Percentiles rank a stretch among this genome's conserved stretches.
phyloP scores from a whole-genome alignment of 2,113 vertebrate genomes.

The Ageneiosus marmoratus region DNA sequence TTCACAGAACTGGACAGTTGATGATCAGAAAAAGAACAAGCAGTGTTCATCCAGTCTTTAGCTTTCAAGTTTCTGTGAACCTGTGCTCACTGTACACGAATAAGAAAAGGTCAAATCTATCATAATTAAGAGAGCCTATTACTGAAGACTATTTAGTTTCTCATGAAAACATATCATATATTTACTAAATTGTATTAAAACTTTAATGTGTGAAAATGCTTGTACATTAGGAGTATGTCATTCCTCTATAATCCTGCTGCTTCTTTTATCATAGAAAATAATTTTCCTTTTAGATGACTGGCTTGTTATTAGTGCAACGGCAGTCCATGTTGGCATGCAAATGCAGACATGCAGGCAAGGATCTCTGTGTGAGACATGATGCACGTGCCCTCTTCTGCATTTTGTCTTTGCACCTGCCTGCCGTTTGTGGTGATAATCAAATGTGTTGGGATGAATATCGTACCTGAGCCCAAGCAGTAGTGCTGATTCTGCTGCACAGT shows the following conservation, averaged over 20 bases:
- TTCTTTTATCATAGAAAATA: background rate
- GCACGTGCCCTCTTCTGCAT: background rate
- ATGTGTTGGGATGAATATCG: background rate
- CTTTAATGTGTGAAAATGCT: no score
- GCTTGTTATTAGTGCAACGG: background rate
- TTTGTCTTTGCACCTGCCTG: conserved; percentile 1
- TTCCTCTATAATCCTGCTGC: background rate
- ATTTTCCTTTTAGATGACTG: background rate
- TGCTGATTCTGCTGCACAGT: conserved; percentile 8
- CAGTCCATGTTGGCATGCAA: background rate
- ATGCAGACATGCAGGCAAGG: background rate
- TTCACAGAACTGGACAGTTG: no score
- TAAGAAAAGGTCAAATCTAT: no score
- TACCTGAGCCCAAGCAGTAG: background rate
- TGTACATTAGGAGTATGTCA: no score
- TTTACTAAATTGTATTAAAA: no score
- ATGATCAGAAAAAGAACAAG: no score
- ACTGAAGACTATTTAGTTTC: no score
- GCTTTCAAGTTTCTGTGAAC: no score
- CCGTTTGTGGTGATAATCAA: background rate
- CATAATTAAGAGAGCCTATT: no score
- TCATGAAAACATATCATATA: no score
- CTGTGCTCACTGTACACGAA: no score
- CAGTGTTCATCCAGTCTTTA: no score
- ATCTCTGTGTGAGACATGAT: background rate